Conservation (phyloP, 2,888 invertebrate species). For the Biston stratarius region DNA sequence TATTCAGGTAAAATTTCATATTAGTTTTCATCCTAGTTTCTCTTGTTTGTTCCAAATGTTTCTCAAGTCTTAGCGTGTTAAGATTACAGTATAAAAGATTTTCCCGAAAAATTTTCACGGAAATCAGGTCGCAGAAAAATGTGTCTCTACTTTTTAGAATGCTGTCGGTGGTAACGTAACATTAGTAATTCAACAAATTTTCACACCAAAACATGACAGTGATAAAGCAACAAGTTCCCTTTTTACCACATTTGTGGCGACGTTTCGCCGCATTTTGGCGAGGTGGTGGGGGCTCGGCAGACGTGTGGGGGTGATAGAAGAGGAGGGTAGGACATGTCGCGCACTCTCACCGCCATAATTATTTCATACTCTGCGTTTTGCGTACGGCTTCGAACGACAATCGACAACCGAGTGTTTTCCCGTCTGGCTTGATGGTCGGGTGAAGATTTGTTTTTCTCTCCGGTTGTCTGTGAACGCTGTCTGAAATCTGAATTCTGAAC, state of each 20-base stretch:
- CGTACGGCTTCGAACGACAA: constrained; percentile 65
- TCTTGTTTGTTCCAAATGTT: too few species aligned
- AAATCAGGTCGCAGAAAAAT: constrained; percentile 34
- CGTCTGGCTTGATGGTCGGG: constrained; percentile 63
- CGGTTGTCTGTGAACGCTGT: constrained; percentile 59
- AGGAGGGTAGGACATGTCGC: constrained; percentile 56
- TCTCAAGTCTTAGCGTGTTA: not conserved
- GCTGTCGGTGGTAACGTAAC: constrained; percentile 48
- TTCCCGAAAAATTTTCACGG: constrained; percentile 29
- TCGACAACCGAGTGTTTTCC: constrained; percentile 73
- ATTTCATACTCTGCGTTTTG: constrained; percentile 81
- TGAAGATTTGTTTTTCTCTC: constrained; percentile 55
- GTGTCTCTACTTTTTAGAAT: constrained; percentile 46
- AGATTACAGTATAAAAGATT: constrained; percentile 11
- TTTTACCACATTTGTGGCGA: constrained; percentile 75
- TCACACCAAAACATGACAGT: constrained; percentile 68
- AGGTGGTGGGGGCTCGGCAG: constrained; percentile 49
- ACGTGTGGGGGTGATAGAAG: constrained; percentile 45
- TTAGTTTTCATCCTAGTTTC: too few species aligned
- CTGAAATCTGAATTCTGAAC: too few species aligned
- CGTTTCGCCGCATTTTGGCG: constrained; percentile 55
- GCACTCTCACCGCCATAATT: constrained; percentile 77
- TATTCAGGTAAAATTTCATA: constrained; percentile 1
- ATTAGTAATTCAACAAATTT: constrained; percentile 63
- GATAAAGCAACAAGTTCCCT: constrained; percentile 82